Evolutionary conservation across 2,888 invertebrate genomes (phyloP).

Genomic region (Theodoxus fluviatilis): DNA sequence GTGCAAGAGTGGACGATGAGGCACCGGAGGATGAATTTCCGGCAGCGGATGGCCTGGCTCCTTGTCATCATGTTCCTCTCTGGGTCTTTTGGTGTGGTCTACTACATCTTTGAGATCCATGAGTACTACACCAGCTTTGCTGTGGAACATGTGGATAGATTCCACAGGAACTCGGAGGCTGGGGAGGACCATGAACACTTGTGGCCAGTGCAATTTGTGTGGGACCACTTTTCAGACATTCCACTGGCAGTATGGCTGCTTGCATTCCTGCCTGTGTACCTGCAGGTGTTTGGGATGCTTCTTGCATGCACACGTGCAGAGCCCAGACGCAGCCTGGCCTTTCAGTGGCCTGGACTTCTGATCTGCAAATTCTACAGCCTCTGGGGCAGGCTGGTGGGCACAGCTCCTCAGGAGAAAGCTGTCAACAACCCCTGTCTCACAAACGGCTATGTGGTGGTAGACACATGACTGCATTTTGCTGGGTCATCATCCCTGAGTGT

Average conservation of each 20-base stretch:
- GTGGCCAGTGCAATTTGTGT: conserved; percentile 28
- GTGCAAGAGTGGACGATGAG: too few species aligned
- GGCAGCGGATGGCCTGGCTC: conserved; percentile 61
- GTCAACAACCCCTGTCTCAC: conserved; percentile 37
- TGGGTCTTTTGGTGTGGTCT: conserved; percentile 50
- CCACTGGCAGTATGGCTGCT: conserved; percentile 54
- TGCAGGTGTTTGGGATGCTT: conserved; percentile 55
- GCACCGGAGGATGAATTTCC: conserved; percentile 53
- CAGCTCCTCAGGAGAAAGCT: conserved; percentile 33
- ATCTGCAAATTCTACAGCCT: conserved; percentile 36
- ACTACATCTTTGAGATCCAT: conserved; percentile 61
- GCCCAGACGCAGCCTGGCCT: conserved; percentile 53
- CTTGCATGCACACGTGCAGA: conserved; percentile 58
- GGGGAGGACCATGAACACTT: conserved; percentile 29
- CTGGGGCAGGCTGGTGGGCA: conserved; percentile 22
- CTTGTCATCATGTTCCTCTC: conserved; percentile 47
- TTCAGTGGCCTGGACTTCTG: conserved; percentile 55
- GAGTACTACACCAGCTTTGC: conserved; percentile 56
- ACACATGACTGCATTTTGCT: conserved; percentile 39
- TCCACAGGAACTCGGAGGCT: conserved; percentile 36
- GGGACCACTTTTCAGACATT: conserved; percentile 54
- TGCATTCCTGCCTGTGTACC: conserved; percentile 51
- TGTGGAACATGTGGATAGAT: conserved; percentile 53
- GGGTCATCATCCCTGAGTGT: too few species aligned
- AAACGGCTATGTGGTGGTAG: conserved; percentile 47